phyloP scores from a whole-genome alignment of 2,113 vertebrate genomes.

The Andinoacara biseriatus region DNA sequence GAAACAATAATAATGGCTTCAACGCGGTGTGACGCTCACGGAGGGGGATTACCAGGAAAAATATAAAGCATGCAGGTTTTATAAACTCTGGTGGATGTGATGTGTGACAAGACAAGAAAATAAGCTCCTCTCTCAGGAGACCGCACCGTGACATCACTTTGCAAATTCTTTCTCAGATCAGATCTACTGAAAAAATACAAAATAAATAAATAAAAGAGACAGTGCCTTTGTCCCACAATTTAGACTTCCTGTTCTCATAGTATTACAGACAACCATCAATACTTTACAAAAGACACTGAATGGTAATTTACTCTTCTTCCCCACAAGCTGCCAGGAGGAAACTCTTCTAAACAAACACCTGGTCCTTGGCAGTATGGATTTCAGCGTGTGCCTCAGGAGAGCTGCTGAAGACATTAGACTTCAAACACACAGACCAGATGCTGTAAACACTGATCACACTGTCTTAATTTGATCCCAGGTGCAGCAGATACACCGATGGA shows the following conservation, averaged over 20 bases:
- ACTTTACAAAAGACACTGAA: constrained; percentile 3
- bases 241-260: neutral
- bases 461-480: constrained; percentile 6
- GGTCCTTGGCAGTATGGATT: constrained; percentile 13
- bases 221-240: neutral
- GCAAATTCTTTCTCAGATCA: neutral
- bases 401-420: constrained; percentile 3
- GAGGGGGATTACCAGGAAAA: constrained; percentile 18
- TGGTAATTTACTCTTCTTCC: constrained; percentile 21
- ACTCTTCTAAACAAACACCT: constrained; percentile 58
- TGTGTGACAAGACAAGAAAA: constrained; percentile 47
- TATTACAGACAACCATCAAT: constrained; percentile 6
- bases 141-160: neutral
- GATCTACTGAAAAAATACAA: constrained; percentile 1
- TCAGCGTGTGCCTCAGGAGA: constrained; percentile 17
- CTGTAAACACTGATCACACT: neutral
- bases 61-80: constrained; percentile 45
- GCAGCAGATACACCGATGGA: neutral
- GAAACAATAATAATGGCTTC: constrained; percentile 48
- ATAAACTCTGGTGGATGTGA: constrained; percentile 43
- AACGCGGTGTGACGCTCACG: constrained; percentile 22
- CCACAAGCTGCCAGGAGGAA: constrained; percentile 15
- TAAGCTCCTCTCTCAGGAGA: neutral
- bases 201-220: neutral
- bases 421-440: neutral